These are phyloP conservation scores for Steatornis caripensis DNA, from an alignment of 2,113 vertebrate genomes.

Conservation along the genomic window DNA sequence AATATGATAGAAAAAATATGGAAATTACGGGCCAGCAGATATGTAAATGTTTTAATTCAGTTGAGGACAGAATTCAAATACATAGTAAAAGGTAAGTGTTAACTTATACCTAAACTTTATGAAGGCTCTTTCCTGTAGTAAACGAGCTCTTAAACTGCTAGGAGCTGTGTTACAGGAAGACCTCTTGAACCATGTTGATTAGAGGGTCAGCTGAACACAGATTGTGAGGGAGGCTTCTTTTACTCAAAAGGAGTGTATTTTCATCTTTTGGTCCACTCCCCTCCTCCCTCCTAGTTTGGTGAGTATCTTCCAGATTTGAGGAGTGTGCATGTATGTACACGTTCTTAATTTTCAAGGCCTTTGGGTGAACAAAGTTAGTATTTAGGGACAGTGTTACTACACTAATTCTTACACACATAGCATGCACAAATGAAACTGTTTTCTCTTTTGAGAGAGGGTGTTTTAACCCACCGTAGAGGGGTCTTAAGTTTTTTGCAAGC, in stretches of 20 bases:
- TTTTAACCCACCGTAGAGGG: not conserved
- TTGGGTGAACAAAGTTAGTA: not conserved
- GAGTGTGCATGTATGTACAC: not conserved
- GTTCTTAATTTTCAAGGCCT: not conserved
- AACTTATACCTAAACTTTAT: not conserved
- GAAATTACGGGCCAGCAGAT: not conserved
- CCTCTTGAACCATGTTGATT: not conserved
- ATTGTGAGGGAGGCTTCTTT: not conserved
- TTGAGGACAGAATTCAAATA: not conserved
- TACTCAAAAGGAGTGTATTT: not conserved
- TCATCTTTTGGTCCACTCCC: not conserved
- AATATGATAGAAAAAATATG: not conserved
- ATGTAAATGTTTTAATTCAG: not conserved
- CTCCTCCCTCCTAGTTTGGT: fast-evolving
- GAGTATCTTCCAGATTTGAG: not conserved
- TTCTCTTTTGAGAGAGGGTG: not conserved
- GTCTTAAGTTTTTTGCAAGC: not conserved
- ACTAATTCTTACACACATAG: not conserved
- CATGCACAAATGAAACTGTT: not conserved
- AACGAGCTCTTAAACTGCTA: not conserved
- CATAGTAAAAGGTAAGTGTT: not conserved
- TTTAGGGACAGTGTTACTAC: not conserved
- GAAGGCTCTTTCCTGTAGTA: not conserved
- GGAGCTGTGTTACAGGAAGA: not conserved
- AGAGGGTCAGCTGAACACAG: not conserved